A percentile compares a stretch with the other conserved stretches of the same genome.
Evolutionary conservation across 2,888 invertebrate species (phyloP).

Genomic region (Xylophagus ater): DNA sequence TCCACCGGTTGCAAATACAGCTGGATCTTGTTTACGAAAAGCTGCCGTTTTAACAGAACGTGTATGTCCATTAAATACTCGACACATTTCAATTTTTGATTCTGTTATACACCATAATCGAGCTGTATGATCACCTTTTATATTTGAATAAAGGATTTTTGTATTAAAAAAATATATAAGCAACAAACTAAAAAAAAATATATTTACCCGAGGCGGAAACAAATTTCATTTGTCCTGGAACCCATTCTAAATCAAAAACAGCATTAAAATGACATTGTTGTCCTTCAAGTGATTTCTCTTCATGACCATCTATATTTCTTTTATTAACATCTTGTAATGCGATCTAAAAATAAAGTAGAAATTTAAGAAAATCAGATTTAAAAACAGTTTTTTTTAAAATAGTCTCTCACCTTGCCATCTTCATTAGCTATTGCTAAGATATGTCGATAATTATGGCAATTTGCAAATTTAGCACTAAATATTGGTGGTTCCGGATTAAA

Average conservation of each 20-base stretch:
- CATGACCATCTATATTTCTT: slow-evolving; percentile 27
- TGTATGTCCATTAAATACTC: slow-evolving; percentile 63
- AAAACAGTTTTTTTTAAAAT: neutral
- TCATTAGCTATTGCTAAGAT: slow-evolving; percentile 75
- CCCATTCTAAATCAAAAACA: slow-evolving; percentile 83
- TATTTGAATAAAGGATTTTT: slow-evolving; percentile 1
- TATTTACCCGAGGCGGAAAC: slow-evolving; percentile 63
- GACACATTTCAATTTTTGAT: slow-evolving; percentile 39
- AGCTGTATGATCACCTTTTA: slow-evolving; percentile 65
- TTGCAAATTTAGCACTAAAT: slow-evolving; percentile 69
- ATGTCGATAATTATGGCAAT: slow-evolving; percentile 52
- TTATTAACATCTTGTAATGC: slow-evolving; percentile 43
- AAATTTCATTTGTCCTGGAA: slow-evolving; percentile 60
- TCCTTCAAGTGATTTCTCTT: slow-evolving; percentile 40
- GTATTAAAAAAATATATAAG: neutral
- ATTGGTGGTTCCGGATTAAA: slow-evolving; percentile 59
- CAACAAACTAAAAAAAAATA: slow-evolving; percentile 1
- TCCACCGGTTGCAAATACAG: slow-evolving; percentile 77
- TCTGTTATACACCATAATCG: slow-evolving; percentile 63
- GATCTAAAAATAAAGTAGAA: slow-evolving; percentile 21
- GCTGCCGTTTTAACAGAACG: slow-evolving; percentile 74
- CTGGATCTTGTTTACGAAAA: slow-evolving; percentile 56
- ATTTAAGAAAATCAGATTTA: slow-evolving; percentile 4
- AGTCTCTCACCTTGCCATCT: slow-evolving; percentile 55
- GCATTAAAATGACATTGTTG: slow-evolving; percentile 70